These are phyloP conservation scores for Austrofundulus limnaeus DNA, from an alignment of 2,113 vertebrate genomes.

Conservation along the genomic window DNA sequence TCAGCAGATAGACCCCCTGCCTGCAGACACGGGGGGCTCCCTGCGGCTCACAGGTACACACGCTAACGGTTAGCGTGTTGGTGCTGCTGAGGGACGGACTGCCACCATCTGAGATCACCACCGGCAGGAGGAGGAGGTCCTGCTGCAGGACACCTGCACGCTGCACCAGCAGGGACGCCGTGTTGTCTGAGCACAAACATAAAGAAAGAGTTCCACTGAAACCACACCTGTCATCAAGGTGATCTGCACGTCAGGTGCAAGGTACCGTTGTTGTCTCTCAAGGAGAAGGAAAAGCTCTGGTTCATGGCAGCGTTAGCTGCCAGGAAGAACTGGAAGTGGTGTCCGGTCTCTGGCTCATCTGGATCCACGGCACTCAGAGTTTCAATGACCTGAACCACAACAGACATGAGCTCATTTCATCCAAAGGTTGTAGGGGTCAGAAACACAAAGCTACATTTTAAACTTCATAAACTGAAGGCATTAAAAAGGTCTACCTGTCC, in stretches of 20 bases:
- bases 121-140: slow-evolving; percentile 13
- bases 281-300: slow-evolving; percentile 32
- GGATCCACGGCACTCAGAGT: slow-evolving; percentile 48
- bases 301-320: neutral
- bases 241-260: neutral
- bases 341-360: slow-evolving; percentile 39
- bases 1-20: rapidly evolving
- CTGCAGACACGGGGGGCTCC: slow-evolving; percentile 20
- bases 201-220: neutral
- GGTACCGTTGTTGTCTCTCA: slow-evolving; percentile 49
- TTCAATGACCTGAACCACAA: slow-evolving; percentile 42
- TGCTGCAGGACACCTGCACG: slow-evolving; percentile 10
- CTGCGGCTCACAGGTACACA: slow-evolving; percentile 29
- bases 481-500: slow-evolving; percentile 41
- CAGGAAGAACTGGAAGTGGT: slow-evolving; percentile 49
- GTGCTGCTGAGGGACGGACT: slow-evolving; percentile 50
- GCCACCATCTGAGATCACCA: slow-evolving; percentile 42
- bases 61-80: slow-evolving; percentile 30
- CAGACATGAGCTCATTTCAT: neutral
- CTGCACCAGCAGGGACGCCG: slow-evolving; percentile 1
- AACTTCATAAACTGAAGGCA: no score
- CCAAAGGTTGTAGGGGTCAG: no score
- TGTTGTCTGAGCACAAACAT: slow-evolving; percentile 49
- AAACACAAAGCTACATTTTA: no score
- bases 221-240: neutral